Conservation (phyloP, 2,888 invertebrate species). For the Schrankia costaestrigalis region DNA sequence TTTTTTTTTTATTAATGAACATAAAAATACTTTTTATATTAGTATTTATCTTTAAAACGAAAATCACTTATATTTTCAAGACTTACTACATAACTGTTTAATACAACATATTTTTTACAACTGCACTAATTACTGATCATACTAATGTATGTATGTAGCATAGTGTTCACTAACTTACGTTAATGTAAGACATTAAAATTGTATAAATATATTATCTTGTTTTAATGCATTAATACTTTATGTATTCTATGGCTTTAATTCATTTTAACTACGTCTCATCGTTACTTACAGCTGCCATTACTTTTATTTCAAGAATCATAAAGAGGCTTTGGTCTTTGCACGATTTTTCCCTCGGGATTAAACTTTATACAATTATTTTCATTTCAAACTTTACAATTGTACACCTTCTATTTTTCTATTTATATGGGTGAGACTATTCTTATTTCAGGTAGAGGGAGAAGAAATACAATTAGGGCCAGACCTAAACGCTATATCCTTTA, state of each 20-base stretch:
- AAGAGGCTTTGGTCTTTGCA: conserved; percentile 79
- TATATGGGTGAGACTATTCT: conserved; percentile 79
- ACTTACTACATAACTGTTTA: conserved; percentile 46
- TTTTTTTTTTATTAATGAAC: conserved; percentile 31
- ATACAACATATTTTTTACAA: no score
- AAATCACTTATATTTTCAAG: conserved; percentile 31
- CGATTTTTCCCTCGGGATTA: conserved; percentile 44
- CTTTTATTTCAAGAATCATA: conserved; percentile 63
- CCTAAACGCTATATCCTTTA: conserved; percentile 74
- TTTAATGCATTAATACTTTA: conserved; percentile 50
- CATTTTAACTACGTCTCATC: conserved; percentile 29
- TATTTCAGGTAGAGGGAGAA: conserved; percentile 80
- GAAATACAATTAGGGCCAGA: conserved; percentile 77
- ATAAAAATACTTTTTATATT: conserved; percentile 10
- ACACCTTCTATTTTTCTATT: conserved; percentile 53
- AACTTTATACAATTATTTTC: conserved; percentile 30
- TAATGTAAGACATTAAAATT: conserved; percentile 53
- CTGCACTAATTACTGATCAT: conserved; percentile 41
- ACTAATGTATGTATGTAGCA: conserved; percentile 47
- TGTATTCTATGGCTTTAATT: conserved; percentile 34
- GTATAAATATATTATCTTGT: conserved; percentile 54
- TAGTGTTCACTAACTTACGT: conserved; percentile 50
- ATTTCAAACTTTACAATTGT: conserved; percentile 29
- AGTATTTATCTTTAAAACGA: conserved; percentile 41
- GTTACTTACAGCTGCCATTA: conserved; percentile 31